phyloP scores from a whole-genome alignment of 2,888 invertebrate genomes.

The Eulithis prunata region DNA sequence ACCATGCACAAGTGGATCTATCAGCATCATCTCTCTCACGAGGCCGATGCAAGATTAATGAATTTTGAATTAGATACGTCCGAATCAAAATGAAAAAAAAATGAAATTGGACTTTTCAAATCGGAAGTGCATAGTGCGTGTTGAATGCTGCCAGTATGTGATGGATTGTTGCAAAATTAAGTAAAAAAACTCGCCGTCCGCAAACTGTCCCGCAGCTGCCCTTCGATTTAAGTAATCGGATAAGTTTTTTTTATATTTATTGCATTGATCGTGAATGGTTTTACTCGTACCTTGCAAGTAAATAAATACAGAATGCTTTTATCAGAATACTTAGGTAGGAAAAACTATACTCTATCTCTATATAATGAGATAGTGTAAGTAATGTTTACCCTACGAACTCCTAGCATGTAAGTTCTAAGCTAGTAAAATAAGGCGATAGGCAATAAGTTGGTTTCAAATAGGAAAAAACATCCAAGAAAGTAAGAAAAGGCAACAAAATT shows the following conservation, averaged over 20 bases:
- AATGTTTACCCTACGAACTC: no score
- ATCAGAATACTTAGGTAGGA: neutral
- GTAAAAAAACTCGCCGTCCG: slow-evolving; percentile 70
- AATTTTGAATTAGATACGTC: slow-evolving; percentile 80
- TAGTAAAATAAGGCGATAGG: no score
- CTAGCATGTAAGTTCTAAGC: no score
- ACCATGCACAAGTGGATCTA: slow-evolving; percentile 77
- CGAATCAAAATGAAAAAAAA: slow-evolving; percentile 70
- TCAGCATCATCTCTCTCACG: slow-evolving; percentile 58
- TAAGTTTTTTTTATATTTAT: slow-evolving; percentile 65
- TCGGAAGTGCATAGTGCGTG: slow-evolving; percentile 76
- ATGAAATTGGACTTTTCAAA: slow-evolving; percentile 67
- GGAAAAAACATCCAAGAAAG: no score
- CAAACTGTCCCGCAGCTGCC: slow-evolving; percentile 76
- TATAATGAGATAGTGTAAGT: neutral
- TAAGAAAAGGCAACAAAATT: no score
- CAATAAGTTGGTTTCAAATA: no score
- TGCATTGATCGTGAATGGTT: slow-evolving; percentile 27
- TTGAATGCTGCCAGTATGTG: slow-evolving; percentile 68
- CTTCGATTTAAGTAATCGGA: slow-evolving; percentile 74
- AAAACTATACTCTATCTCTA: neutral
- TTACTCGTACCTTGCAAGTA: slow-evolving; percentile 9
- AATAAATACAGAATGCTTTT: slow-evolving; percentile 6
- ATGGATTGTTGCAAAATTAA: slow-evolving; percentile 69
- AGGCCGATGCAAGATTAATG: slow-evolving; percentile 75